These are phyloP conservation scores for Halichoerus grypus DNA, from an alignment of 2,113 vertebrate genomes.

Conservation along the genomic window DNA sequence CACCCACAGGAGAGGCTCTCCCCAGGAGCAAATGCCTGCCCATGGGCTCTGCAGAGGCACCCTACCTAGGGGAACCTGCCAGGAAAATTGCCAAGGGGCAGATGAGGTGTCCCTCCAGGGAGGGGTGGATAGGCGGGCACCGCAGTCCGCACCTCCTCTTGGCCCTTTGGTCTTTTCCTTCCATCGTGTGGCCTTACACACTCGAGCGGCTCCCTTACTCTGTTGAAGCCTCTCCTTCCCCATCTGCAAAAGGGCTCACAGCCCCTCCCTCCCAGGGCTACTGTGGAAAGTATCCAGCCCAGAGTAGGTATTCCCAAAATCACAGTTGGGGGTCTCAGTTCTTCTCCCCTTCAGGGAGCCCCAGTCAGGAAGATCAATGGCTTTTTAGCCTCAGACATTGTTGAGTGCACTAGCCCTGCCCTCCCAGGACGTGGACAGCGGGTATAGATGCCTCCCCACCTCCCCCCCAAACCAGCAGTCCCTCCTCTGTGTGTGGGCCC, in stretches of 20 bases:
- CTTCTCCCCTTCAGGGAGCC: background rate
- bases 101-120: background rate
- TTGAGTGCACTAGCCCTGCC: background rate
- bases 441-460: background rate
- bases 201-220: background rate
- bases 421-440: background rate
- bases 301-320: background rate
- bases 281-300: background rate
- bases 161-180: background rate
- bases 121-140: background rate
- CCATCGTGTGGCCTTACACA: background rate
- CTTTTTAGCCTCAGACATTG: background rate
- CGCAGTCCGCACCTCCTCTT: too few species aligned
- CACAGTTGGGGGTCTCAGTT: background rate
- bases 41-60: background rate
- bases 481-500: background rate
- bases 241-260: background rate
- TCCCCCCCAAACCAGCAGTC: background rate
- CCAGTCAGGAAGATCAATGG: background rate
- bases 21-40: conserved; percentile 70
- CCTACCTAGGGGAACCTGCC: background rate
- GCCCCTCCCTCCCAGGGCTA: background rate
- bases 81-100: background rate
- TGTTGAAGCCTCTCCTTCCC: background rate
- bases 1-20: conserved; percentile 65